Percentiles rank a stretch among this genome's conserved stretches.
Evolutionary conservation across 2,797 vertebrate genomes (phyloP).

Genomic region (Phoeniculus purpureus): DNA sequence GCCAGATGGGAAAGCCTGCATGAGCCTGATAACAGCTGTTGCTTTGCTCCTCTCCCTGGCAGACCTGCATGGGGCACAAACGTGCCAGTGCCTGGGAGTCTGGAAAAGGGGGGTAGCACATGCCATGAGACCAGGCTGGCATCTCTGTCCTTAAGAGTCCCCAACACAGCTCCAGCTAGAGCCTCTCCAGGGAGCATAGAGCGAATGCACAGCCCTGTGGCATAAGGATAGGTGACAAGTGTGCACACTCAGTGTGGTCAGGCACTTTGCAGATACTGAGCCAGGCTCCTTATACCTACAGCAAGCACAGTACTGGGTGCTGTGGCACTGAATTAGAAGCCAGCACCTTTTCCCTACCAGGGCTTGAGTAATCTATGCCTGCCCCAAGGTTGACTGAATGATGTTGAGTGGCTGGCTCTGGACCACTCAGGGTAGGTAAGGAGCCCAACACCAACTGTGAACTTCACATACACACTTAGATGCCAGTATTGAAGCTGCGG

Average conservation of each 20-base stretch:
- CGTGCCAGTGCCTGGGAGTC: neutral
- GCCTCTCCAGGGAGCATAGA: neutral
- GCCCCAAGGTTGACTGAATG: neutral
- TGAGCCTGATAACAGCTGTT: neutral
- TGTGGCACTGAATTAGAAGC: neutral
- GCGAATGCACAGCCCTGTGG: accelerated
- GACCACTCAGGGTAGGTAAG: neutral
- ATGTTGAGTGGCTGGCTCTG: neutral
- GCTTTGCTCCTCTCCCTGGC: constrained; percentile 40
- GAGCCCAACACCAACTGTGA: neutral
- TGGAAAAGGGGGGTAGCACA: accelerated
- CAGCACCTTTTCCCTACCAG: neutral
- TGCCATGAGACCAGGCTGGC: neutral
- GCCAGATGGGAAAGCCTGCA: constrained; percentile 43
- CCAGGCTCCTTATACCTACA: accelerated
- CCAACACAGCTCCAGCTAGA: neutral
- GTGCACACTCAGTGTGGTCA: accelerated
- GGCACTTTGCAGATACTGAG: neutral
- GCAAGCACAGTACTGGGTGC: neutral
- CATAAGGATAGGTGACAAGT: accelerated
- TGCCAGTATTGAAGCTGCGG: neutral
- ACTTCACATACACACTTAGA: neutral
- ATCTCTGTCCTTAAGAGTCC: neutral
- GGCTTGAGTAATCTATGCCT: neutral
- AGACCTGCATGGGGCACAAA: neutral